Evolutionary conservation across 1,140 invertebrate species (phyloP), one percentile per base, ranked within the genome.

Genomic region (Cecropterus lyciades): DNA sequence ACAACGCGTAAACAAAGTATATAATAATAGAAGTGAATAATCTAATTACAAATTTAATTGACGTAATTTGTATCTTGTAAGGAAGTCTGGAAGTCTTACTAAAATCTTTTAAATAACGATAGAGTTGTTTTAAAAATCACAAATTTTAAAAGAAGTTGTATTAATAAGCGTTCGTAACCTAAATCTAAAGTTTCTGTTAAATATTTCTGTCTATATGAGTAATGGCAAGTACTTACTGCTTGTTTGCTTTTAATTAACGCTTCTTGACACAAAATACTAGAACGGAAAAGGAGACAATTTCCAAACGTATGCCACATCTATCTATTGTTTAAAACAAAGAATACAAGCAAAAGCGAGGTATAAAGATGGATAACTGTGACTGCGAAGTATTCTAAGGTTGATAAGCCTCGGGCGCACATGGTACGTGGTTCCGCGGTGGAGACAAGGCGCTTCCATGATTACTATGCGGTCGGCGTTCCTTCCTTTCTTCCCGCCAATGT

Each of bases 401-500:
- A 69, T 43, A 69, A 62, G 45, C 48, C 45, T 59, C 20, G 14
- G 6, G 15, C 45, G 57, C 57, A 60, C 46, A 40, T 20, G 60
- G 68, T 70, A 75, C 73, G 77, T 78, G 76, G 78, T 79, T 75
- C 76, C 75, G 69, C 53, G 75, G 59, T 79, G 75, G 67, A 71
- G 73, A 60, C 55, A 73, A 80, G 75, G 77, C 74, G 78, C 77
- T 76, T 51, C 64, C 65, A 42, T 65, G 65, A 82, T 90, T 89
- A 84, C 72, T 89, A 92, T 92, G 79, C 89, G 69, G 42, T 72
- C 46, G 45, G 66, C 82, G 89, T 89, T 67, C 73, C 81, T 84
- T 90, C 86, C 87, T 89, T 91, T 90, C 87, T 89, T 88, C 76
- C 84, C 79, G 78, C 85, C 89, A 88, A 87, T 91, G 89, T 83